Conservation (phyloP, 2,113 vertebrate genomes). For the Pterocles burchelli region DNA sequence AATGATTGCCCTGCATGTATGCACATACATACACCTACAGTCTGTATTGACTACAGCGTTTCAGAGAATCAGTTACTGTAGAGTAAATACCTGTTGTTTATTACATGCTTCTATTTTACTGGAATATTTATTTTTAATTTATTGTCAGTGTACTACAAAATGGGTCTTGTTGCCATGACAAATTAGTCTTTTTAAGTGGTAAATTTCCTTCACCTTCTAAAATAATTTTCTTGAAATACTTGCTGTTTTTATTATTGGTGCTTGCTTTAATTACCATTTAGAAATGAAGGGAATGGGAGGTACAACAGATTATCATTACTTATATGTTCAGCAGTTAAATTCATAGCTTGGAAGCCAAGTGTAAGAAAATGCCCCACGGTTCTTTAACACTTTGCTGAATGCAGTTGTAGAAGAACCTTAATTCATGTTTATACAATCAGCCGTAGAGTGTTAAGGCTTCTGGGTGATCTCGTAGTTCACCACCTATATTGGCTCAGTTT, state of each 20-base stretch:
- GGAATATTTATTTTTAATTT: background rate
- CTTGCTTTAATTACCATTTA: conserved; percentile 66
- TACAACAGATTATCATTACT: conserved; percentile 60
- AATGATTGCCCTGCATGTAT: background rate
- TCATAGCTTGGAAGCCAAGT: conserved; percentile 58
- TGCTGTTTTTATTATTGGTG: conserved; percentile 58
- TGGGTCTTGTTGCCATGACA: conserved; percentile 43
- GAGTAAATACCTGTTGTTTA: conserved; percentile 32
- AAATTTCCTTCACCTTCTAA: conserved; percentile 34
- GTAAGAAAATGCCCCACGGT: conserved; percentile 55
- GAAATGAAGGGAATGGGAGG: conserved; percentile 61
- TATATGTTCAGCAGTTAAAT: conserved; percentile 47
- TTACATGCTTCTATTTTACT: conserved; percentile 7
- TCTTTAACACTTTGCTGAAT: conserved; percentile 58
- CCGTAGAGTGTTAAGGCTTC: conserved; percentile 9
- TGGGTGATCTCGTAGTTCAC: background rate
- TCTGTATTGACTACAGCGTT: background rate
- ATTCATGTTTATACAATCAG: conserved; percentile 59
- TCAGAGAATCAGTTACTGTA: background rate
- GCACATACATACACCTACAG: background rate
- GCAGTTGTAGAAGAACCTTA: conserved; percentile 45
- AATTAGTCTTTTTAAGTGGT: conserved; percentile 28
- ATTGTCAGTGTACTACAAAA: conserved; percentile 5
- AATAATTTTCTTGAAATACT: conserved; percentile 55
- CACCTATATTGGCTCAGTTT: background rate